Percentiles rank a stretch among this genome's conserved stretches.
Evolutionary conservation across 2,888 invertebrate genomes (phyloP).

Genomic region (Drosophila subsilvestris): DNA sequence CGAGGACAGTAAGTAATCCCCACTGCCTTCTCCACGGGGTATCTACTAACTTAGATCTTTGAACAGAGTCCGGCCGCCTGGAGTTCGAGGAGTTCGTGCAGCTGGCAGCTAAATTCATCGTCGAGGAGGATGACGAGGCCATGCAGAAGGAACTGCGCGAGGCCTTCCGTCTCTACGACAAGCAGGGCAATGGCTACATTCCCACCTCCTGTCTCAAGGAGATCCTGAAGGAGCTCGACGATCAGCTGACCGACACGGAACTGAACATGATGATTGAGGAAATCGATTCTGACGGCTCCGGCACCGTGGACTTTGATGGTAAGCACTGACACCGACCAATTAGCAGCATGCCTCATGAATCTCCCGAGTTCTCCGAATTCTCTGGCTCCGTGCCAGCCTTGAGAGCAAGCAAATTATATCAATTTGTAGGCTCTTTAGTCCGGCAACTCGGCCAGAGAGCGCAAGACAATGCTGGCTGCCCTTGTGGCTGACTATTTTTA

Average conservation of each 20-base stretch:
- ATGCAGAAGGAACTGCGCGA: slow-evolving; percentile 99
- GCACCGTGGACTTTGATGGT: slow-evolving; percentile 99
- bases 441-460: background rate
- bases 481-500: slow-evolving; percentile 34
- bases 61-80: slow-evolving; percentile 95
- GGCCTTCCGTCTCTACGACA: slow-evolving; percentile 99
- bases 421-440: slow-evolving; percentile 22
- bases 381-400: slow-evolving; percentile 20
- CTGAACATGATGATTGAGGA: slow-evolving; percentile 99
- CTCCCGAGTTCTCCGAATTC: slow-evolving; percentile 3
- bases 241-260: slow-evolving; percentile 96
- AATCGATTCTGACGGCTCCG: slow-evolving; percentile 99
- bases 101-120: slow-evolving; percentile 97
- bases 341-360: slow-evolving; percentile 28
- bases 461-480: slow-evolving; percentile 20
- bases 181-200: slow-evolving; percentile 98
- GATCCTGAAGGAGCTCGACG: slow-evolving; percentile 97
- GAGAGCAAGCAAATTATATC: slow-evolving; percentile 32
- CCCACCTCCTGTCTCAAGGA: slow-evolving; percentile 96
- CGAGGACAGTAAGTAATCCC: slow-evolving; percentile 93
- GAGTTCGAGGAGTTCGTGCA: slow-evolving; percentile 98
- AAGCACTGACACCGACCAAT: slow-evolving; percentile 69
- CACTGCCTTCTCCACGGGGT: fast-evolving
- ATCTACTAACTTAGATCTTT: background rate
- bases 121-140: slow-evolving; percentile 98